Evolutionary conservation across 1,140 invertebrate species (phyloP).

Genomic region (Heliconius himera): DNA sequence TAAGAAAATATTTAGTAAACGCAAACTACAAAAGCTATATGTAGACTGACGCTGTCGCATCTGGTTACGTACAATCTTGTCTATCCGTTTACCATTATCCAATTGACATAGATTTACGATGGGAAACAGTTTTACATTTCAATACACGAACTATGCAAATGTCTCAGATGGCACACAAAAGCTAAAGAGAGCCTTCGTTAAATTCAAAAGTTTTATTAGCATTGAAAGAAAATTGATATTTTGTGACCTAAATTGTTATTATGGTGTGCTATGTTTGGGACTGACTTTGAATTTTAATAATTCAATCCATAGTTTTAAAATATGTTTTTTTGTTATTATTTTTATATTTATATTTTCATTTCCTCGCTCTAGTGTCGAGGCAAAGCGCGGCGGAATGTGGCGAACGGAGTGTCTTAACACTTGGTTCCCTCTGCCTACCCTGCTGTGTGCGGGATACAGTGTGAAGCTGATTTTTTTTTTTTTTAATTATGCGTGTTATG

Average conservation of each 20-base stretch:
- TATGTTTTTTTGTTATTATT: neutral
- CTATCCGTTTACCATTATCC: constrained; percentile 5
- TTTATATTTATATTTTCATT: too few relatives aligned
- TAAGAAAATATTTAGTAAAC: too few relatives aligned
- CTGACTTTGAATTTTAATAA: neutral
- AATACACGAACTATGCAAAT: neutral
- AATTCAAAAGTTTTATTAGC: neutral
- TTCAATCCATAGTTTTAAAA: neutral
- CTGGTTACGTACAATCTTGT: constrained; percentile 1
- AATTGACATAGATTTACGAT: constrained; percentile 14
- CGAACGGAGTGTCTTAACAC: too few relatives aligned
- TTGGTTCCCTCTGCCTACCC: too few relatives aligned
- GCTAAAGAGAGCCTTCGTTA: neutral
- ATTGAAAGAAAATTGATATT: constrained; percentile 7
- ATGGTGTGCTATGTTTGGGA: neutral
- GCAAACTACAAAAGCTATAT: neutral
- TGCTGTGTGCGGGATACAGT: too few relatives aligned
- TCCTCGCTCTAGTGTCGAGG: too few relatives aligned
- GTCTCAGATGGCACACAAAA: neutral
- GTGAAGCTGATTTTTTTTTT: too few relatives aligned
- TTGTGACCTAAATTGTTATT: neutral
- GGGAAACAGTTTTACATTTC: constrained; percentile 7
- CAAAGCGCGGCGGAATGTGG: too few relatives aligned
- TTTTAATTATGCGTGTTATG: too few relatives aligned
- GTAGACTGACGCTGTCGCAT: neutral